These are phyloP conservation scores for Sebastes fasciatus DNA, from an alignment of 2,113 vertebrate genomes.

Conservation along the genomic window DNA sequence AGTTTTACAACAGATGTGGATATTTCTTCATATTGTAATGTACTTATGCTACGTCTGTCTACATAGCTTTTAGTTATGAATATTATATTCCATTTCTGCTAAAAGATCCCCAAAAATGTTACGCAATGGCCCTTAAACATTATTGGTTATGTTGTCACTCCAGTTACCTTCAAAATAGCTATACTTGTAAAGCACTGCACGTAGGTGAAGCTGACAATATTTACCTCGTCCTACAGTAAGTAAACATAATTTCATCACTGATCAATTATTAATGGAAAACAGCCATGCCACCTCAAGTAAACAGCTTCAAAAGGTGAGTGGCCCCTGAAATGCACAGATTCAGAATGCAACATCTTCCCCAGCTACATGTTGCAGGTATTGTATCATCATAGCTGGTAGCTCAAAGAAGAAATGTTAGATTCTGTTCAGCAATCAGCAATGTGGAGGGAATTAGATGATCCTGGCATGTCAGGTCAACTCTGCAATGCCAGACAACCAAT, in stretches of 20 bases:
- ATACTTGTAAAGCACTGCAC: neutral
- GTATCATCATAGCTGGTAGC: constrained; percentile 14
- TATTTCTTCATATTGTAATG: neutral
- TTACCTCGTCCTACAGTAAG: neutral
- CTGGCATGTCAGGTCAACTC: constrained; percentile 58
- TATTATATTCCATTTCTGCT: too few species aligned
- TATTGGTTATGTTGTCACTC: neutral
- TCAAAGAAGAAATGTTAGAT: constrained; percentile 25
- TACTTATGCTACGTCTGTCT: neutral
- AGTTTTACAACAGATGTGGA: neutral
- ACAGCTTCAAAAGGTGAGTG: constrained; percentile 28
- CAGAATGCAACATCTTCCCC: constrained; percentile 2
- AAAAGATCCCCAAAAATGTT: too few species aligned
- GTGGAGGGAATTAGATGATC: constrained; percentile 58
- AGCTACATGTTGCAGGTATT: constrained; percentile 9
- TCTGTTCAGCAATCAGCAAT: constrained; percentile 43
- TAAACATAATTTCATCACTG: constrained; percentile 22
- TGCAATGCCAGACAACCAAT: constrained; percentile 73
- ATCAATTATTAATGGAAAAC: constrained; percentile 40
- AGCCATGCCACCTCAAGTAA: constrained; percentile 13
- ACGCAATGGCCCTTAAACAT: too few species aligned
- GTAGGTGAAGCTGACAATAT: neutral
- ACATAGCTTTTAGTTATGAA: too few species aligned
- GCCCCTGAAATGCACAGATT: neutral
- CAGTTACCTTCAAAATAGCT: neutral